These are phyloP conservation scores for Myrmecobius fasciatus DNA, from an alignment of 2,113 vertebrate species.

Conservation along the genomic window DNA sequence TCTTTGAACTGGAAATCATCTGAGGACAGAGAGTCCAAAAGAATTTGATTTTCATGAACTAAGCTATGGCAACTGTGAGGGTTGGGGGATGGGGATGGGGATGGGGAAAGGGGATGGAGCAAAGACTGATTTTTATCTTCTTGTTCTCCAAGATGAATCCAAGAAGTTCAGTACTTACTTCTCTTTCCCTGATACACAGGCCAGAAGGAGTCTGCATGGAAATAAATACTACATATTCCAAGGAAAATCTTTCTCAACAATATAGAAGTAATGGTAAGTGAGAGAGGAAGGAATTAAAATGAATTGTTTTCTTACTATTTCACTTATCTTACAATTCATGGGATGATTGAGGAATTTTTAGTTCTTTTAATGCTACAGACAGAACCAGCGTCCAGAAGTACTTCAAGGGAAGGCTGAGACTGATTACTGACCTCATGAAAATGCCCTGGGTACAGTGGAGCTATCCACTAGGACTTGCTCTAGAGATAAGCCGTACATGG, in stretches of 20 bases:
- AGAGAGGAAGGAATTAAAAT: background rate
- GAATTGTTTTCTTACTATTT: background rate
- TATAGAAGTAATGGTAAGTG: background rate
- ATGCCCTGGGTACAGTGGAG: background rate
- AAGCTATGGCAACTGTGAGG: background rate
- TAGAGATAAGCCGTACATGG: background rate
- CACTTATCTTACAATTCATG: background rate
- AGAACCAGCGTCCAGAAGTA: background rate
- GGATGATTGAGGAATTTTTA: background rate
- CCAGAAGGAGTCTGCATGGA: background rate
- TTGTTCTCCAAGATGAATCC: background rate
- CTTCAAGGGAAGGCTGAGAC: background rate
- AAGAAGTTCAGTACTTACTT: background rate
- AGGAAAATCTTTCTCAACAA: background rate
- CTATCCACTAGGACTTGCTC: background rate
- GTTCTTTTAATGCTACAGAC: background rate
- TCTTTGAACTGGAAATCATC: background rate
- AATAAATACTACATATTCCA: background rate
- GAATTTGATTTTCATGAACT: background rate
- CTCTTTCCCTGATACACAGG: background rate
- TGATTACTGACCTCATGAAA: background rate
- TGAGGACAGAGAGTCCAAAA: background rate
- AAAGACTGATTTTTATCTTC: background rate
- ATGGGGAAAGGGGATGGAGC: background rate
- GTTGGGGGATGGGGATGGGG: background rate